phyloP scores from a whole-genome alignment of 2,888 invertebrate genomes.

The Caenorhabditis virilis region DNA sequence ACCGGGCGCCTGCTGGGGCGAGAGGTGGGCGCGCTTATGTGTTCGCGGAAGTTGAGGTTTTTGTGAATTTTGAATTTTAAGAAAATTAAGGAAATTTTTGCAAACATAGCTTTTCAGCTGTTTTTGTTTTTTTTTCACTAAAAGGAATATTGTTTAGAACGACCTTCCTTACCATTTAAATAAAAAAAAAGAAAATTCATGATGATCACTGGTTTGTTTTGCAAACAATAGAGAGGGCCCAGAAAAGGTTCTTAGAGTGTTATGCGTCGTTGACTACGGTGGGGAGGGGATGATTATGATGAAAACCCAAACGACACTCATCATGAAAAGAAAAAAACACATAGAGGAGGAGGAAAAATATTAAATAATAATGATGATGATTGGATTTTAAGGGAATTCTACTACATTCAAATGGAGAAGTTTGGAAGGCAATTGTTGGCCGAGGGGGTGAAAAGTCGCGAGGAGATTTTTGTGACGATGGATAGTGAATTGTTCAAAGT shows the following conservation, averaged over 20 bases:
- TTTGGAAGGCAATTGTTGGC: constrained; percentile 96
- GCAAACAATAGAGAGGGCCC: neutral
- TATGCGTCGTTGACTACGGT: constrained; percentile 2
- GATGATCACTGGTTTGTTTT: neutral
- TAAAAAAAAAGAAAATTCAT: neutral
- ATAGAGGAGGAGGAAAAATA: too few relatives aligned
- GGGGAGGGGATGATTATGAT: too few relatives aligned
- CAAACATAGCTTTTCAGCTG: neutral
- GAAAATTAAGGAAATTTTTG: neutral
- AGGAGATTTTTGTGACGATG: constrained; percentile 82
- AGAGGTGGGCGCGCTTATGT: too few relatives aligned
- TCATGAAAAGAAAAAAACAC: too few relatives aligned
- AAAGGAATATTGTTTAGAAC: too few relatives aligned
- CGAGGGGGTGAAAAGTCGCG: constrained; percentile 89
- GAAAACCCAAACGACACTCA: too few relatives aligned
- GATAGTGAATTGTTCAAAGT: constrained; percentile 97
- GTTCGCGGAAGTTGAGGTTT: too few relatives aligned
- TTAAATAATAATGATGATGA: too few relatives aligned
- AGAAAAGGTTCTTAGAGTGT: constrained; percentile 1
- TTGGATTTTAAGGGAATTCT: constrained; percentile 87
- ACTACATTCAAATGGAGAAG: constrained; percentile 99
- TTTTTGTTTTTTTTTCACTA: too few relatives aligned
- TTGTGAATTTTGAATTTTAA: too few relatives aligned
- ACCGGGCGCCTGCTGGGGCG: too few relatives aligned
- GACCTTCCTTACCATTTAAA: too few relatives aligned